Conservation (phyloP, 53 echinoderm and acorn worm genomes). For the Echinarachnius parma region DNA sequence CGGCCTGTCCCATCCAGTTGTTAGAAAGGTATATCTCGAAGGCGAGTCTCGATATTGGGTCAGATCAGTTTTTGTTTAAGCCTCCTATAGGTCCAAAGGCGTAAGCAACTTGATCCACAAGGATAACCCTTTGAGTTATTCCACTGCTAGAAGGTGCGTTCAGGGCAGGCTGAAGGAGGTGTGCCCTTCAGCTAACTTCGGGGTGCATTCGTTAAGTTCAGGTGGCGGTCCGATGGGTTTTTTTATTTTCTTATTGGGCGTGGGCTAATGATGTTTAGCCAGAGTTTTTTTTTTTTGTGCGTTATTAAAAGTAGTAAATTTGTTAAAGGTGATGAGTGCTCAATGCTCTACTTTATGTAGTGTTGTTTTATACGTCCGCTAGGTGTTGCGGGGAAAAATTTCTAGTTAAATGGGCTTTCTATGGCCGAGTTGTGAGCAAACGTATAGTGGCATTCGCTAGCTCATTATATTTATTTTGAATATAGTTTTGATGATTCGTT, state of each 20-base stretch:
- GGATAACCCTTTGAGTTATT: constrained; percentile 4
- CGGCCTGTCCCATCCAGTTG: constrained; percentile 14
- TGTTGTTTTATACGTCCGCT: too few species aligned
- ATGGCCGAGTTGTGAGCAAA: too few species aligned
- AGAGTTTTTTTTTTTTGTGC: background rate
- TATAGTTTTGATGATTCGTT: too few species aligned
- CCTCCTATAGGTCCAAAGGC: constrained; percentile 14
- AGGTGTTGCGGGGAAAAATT: too few species aligned
- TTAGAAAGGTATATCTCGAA: constrained; percentile 10
- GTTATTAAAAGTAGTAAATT: too few species aligned
- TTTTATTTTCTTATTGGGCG: too few species aligned
- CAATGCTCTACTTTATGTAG: too few species aligned
- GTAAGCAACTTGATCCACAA: background rate
- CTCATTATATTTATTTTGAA: too few species aligned
- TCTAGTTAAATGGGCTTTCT: too few species aligned
- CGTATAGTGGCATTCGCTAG: too few species aligned
- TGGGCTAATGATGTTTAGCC: too few species aligned
- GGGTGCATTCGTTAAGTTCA: background rate
- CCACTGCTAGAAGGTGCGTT: background rate
- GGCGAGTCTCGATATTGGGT: background rate
- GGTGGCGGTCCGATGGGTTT: background rate
- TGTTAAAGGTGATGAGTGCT: too few species aligned
- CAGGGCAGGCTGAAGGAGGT: background rate
- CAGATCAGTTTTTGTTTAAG: constrained; percentile 30
- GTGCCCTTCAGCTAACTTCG: background rate